Conservation (phyloP, 2,113 vertebrate genomes). For the Nestor notabilis region DNA sequence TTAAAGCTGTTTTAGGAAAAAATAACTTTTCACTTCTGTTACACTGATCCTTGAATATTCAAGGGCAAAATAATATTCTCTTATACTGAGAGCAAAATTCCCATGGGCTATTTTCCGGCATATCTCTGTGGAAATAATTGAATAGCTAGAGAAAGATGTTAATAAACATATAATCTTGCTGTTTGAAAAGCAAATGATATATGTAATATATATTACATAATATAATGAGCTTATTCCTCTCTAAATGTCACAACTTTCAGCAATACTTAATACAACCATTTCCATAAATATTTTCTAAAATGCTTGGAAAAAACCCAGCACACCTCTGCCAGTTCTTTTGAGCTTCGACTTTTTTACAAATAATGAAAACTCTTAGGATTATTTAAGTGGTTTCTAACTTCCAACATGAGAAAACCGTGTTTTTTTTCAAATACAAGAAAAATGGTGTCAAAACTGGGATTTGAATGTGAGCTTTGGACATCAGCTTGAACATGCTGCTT, state of each 20-base stretch:
- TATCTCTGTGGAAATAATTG: slow-evolving; percentile 17
- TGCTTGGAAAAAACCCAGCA: background rate
- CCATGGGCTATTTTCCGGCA: background rate
- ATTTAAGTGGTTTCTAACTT: background rate
- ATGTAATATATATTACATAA: background rate
- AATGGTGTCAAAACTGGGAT: background rate
- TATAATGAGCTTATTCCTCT: slow-evolving; percentile 12
- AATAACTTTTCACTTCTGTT: background rate
- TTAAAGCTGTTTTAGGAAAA: background rate
- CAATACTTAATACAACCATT: background rate
- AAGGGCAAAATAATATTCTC: slow-evolving; percentile 13
- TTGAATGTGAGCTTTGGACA: background rate
- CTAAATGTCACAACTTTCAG: slow-evolving; percentile 1
- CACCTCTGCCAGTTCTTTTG: background rate
- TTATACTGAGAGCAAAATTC: slow-evolving; percentile 26
- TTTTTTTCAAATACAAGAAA: background rate
- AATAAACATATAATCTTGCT: background rate
- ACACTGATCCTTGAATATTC: background rate
- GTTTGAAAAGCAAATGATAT: background rate
- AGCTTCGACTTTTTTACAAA: background rate
- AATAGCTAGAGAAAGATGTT: background rate
- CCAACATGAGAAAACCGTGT: background rate
- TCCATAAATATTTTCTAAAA: slow-evolving; percentile 8
- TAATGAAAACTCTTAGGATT: background rate
- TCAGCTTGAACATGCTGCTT: background rate